Base-by-base conservation (phyloP, 2,888 invertebrate species). In the Plagodis dolabraria region DNA sequence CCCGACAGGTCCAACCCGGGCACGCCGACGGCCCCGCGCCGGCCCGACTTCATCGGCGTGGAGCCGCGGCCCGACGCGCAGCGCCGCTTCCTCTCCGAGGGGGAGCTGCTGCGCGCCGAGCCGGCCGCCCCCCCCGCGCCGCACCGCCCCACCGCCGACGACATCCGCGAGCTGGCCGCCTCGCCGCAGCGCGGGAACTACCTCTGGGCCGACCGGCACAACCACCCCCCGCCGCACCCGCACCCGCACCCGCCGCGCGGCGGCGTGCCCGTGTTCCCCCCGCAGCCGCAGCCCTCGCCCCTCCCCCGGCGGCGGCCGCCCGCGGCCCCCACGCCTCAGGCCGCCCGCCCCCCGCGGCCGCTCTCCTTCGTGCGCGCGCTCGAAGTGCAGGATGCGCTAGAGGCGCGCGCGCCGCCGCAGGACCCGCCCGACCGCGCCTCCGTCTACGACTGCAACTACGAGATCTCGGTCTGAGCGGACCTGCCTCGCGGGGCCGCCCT, bases 381-480 rank as follows among this genome's bases (percentile, higher is more conserved):
- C 36, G 97, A 98, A 88, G 97, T 98, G 95, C 96, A 97, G 70
- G 97, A 98, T 87, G 96, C 96, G 58, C 95, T 97, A 82, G 98
- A 98, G 82, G 95, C 97, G 93, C 94, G 95, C 81, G 88, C 94
- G 74, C 77, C 88, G 78, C 79, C 89, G 75, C 70, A 88, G 80
- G 82, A 83, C 56, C 88, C 96, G 11, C 96, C 97, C 51, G 97
- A 97, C 87, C 96, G 97, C 76, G 96, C 96, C 77, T 97, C 97
- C 88, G 96, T 97, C 71, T 98, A 98, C 90, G 98, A 98, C 89
- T 97, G 97, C 96, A 98, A 97, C 94, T 98, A 98, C 90, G 98
- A 98, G 92, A 98, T 98, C 93, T 97, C 97, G 74, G 98, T 98
- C 94, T 98, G 96, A 97, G 68, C 47, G 42, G 49, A 61, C 50